Evolutionary conservation across 2,888 invertebrate genomes (phyloP).

Genomic region (Eremobia ochroleuca): DNA sequence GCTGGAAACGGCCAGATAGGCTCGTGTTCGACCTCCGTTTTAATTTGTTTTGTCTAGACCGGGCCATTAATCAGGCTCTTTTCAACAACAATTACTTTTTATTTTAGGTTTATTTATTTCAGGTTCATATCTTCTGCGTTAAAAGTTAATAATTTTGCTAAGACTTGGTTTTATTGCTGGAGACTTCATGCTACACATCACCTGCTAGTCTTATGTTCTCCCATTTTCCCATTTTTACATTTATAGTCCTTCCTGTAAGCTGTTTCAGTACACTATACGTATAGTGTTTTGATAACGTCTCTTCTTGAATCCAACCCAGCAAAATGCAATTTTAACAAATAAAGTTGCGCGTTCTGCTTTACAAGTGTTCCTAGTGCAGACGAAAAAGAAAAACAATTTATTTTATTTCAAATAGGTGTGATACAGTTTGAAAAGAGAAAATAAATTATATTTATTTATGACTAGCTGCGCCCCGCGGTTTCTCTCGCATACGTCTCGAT

Average conservation of each 20-base stretch:
- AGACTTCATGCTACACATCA: too few relatives aligned
- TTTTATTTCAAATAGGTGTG: not conserved
- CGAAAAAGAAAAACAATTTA: too few relatives aligned
- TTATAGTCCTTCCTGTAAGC: not conserved
- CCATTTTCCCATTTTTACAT: not conserved
- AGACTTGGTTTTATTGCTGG: constrained; percentile 12
- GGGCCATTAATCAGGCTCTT: constrained; percentile 52
- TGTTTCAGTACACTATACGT: not conserved
- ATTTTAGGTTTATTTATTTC: constrained; percentile 28
- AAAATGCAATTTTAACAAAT: not conserved
- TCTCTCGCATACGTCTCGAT: too few relatives aligned
- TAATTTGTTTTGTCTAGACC: constrained; percentile 60
- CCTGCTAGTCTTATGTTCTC: not conserved
- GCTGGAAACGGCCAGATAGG: constrained; percentile 33
- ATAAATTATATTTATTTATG: not conserved
- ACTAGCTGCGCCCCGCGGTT: too few relatives aligned
- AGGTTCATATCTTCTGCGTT: constrained; percentile 14
- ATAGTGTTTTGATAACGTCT: not conserved
- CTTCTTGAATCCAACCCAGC: not conserved
- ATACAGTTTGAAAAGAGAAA: not conserved
- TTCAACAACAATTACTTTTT: constrained; percentile 48
- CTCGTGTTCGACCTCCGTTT: constrained; percentile 46
- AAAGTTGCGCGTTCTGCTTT: too few relatives aligned
- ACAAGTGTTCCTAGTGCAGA: not conserved
- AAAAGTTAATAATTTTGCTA: constrained; percentile 4